Evolutionary conservation across 2,888 invertebrate species (phyloP).

Genomic region (Silvanus unidentatus): DNA sequence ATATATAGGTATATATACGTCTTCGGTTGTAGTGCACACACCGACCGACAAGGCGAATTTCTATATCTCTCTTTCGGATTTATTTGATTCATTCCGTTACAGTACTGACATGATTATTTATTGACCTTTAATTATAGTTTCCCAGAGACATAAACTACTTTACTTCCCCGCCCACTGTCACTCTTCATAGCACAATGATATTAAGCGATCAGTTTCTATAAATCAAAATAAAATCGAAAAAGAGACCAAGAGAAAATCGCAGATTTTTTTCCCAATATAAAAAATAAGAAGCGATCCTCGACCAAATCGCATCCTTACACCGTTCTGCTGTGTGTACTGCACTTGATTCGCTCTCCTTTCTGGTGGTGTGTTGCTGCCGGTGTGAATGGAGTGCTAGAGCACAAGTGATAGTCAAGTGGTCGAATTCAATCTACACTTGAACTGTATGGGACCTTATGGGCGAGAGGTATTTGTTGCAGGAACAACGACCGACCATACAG

Average conservation of each 20-base stretch:
- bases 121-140: constrained; percentile 36
- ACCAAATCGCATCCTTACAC: no score
- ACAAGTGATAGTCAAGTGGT: neutral
- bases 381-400: neutral
- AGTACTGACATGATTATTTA: constrained; percentile 34
- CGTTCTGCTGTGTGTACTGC: no score
- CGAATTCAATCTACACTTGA: neutral
- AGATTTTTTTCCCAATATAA: no score
- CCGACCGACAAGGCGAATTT: no score
- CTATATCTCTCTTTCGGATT: constrained; percentile 10
- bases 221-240: no score
- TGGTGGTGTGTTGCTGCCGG: constrained; percentile 5
- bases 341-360: constrained; percentile 12
- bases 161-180: constrained; percentile 32
- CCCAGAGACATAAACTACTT: constrained; percentile 32
- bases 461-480: neutral
- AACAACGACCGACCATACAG: neutral
- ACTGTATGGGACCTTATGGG: neutral
- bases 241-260: no score
- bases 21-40: no score
- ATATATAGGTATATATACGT: no score
- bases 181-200: constrained; percentile 16
- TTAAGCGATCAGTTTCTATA: no score
- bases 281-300: no score
- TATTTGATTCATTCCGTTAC: constrained; percentile 33